Conservation (phyloP, 2,888 invertebrate species). For the Limnephilus rhombicus region DNA sequence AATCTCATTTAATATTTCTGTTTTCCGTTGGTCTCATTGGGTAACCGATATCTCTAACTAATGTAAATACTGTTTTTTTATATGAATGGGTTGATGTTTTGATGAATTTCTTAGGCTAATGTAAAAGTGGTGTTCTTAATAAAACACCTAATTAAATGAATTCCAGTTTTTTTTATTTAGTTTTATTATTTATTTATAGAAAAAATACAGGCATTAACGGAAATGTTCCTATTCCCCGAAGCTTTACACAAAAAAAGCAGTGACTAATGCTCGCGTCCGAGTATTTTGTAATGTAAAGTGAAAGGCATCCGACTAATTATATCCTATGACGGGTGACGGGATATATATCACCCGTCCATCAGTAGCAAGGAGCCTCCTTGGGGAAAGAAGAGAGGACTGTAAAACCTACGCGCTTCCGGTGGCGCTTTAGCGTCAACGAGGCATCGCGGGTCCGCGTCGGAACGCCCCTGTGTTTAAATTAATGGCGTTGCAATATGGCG, state of each 20-base stretch:
- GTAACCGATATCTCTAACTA: neutral
- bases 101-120: no score
- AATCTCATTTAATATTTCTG: neutral
- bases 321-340: constrained; percentile 24
- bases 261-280: constrained; percentile 9
- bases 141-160: no score
- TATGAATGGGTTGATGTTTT: no score
- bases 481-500: constrained; percentile 65
- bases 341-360: constrained; percentile 29
- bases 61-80: neutral
- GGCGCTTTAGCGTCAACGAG: neutral
- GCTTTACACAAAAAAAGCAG: neutral
- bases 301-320: constrained; percentile 33
- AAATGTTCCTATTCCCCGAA: neutral
- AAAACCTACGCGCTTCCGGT: constrained; percentile 28
- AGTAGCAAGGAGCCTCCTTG: neutral
- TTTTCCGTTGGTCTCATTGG: neutral
- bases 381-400: neutral
- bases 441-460: constrained; percentile 21
- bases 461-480: constrained; percentile 56
- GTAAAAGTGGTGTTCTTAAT: no score
- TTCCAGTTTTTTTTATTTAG: neutral
- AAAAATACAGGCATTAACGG: neutral
- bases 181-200: neutral
- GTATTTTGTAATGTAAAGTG: neutral